phyloP scores from a whole-genome alignment of 2,888 invertebrate species.

The Homarus gammarus region DNA sequence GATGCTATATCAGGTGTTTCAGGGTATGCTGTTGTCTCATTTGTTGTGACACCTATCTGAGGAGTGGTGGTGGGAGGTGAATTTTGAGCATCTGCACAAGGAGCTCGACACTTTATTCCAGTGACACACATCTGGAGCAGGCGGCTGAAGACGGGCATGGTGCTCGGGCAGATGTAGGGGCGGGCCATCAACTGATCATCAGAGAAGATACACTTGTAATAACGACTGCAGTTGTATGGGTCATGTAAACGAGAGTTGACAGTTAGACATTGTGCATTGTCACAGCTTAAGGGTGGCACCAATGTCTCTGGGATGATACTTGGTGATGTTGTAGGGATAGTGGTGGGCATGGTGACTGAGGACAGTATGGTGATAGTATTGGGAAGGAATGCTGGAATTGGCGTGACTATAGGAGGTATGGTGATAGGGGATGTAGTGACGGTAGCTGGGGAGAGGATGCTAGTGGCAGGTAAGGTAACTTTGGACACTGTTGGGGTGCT shows the following conservation, averaged over 20 bases:
- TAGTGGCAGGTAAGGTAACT: neutral
- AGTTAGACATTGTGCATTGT: constrained; percentile 1
- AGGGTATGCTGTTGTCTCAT: neutral
- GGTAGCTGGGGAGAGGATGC: neutral
- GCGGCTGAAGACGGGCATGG: constrained; percentile 56
- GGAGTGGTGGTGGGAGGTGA: neutral
- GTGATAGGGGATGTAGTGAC: constrained; percentile 1
- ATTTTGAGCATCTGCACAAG: constrained; percentile 4
- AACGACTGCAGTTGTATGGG: constrained; percentile 42
- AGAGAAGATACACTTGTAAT: constrained; percentile 50
- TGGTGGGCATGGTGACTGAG: neutral
- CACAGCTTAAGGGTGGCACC: neutral
- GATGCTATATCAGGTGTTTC: no score
- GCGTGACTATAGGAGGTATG: neutral
- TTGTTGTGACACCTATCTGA: no score
- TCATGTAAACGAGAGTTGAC: constrained; percentile 44
- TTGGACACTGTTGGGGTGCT: neutral
- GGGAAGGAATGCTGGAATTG: neutral
- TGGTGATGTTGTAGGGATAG: neutral
- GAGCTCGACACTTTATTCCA: constrained; percentile 42
- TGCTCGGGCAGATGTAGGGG: constrained; percentile 38
- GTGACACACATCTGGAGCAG: constrained; percentile 47
- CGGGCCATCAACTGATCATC: constrained; percentile 21
- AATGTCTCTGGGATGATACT: neutral
- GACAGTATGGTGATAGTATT: neutral